These are phyloP conservation scores for Cheilosia vulpina DNA, from an alignment of 2,888 invertebrate genomes.

Conservation along the genomic window DNA sequence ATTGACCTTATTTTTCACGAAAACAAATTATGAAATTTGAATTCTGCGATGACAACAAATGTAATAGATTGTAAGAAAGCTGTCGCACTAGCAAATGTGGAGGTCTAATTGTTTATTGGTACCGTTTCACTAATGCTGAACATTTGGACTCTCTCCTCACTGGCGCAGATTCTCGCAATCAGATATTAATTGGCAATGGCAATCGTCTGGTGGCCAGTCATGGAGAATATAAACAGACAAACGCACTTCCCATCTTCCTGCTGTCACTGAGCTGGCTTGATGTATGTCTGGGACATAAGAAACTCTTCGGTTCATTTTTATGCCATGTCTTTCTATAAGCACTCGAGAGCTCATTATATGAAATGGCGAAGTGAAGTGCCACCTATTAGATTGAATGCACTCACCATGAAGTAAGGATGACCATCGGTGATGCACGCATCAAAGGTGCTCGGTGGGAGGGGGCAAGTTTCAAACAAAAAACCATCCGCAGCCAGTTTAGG, in stretches of 20 bases:
- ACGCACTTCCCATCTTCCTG: conserved; percentile 16
- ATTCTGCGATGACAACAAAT: too few species aligned
- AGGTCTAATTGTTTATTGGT: too few species aligned
- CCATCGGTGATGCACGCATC: not conserved
- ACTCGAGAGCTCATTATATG: conserved; percentile 15
- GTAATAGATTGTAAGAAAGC: too few species aligned
- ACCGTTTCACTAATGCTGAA: too few species aligned
- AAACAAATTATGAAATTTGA: too few species aligned
- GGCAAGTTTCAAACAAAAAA: not conserved
- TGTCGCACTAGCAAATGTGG: too few species aligned
- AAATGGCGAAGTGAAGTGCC: conserved; percentile 9
- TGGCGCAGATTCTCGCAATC: too few species aligned
- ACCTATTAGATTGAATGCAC: conserved; percentile 12
- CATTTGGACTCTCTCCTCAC: too few species aligned
- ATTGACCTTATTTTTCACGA: too few species aligned
- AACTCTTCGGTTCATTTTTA: conserved; percentile 47
- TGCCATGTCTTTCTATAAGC: conserved; percentile 20
- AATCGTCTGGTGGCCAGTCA: conserved; percentile 27
- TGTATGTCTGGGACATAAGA: not conserved
- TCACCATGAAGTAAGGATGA: conserved; percentile 32
- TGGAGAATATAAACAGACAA: not conserved
- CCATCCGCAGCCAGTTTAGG: conserved; percentile 1
- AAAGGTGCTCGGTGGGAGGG: not conserved
- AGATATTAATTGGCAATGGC: too few species aligned
- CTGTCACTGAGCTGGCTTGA: not conserved